A percentile compares a stretch with the other conserved stretches of the same genome.
phyloP scores from a whole-genome alignment of 2,113 vertebrate species.

The Laticauda laticaudata region DNA sequence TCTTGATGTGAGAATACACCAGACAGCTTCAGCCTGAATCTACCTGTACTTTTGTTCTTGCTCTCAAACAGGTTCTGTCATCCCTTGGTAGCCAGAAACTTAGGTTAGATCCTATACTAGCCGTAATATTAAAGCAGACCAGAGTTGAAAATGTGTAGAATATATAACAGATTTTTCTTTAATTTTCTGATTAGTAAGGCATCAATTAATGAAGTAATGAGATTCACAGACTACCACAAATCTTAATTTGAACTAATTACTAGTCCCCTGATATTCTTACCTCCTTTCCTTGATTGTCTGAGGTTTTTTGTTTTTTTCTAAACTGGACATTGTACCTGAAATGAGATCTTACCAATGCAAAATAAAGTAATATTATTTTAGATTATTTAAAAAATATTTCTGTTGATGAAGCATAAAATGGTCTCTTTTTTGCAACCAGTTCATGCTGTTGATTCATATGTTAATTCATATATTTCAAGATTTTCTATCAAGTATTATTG shows the following conservation, averaged over 20 bases:
- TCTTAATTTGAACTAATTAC: neutral
- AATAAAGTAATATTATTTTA: too few relatives aligned
- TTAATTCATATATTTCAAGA: too few relatives aligned
- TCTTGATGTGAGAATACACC: constrained; percentile 65
- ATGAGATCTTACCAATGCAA: too few relatives aligned
- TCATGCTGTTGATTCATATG: too few relatives aligned
- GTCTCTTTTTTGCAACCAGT: too few relatives aligned
- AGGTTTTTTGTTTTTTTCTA: too few relatives aligned
- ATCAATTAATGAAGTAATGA: neutral
- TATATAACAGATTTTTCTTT: constrained; percentile 20
- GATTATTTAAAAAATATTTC: neutral
- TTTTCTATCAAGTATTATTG: too few relatives aligned
- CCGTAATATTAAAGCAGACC: constrained; percentile 18
- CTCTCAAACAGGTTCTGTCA: constrained; percentile 59
- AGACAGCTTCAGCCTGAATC: constrained; percentile 37
- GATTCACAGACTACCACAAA: constrained; percentile 6
- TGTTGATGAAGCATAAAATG: too few relatives aligned
- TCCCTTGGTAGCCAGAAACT: constrained; percentile 16
- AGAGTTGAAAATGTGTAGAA: neutral
- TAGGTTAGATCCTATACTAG: constrained; percentile 41
- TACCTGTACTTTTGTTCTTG: constrained; percentile 59
- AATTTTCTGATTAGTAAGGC: constrained; percentile 21
- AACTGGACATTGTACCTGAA: too few relatives aligned
- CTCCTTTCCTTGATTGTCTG: too few relatives aligned
- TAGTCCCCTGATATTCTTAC: too few relatives aligned